Evolutionary conservation across 2,113 vertebrate genomes (phyloP).

Genomic region (Oncorhynchus kisutch): DNA sequence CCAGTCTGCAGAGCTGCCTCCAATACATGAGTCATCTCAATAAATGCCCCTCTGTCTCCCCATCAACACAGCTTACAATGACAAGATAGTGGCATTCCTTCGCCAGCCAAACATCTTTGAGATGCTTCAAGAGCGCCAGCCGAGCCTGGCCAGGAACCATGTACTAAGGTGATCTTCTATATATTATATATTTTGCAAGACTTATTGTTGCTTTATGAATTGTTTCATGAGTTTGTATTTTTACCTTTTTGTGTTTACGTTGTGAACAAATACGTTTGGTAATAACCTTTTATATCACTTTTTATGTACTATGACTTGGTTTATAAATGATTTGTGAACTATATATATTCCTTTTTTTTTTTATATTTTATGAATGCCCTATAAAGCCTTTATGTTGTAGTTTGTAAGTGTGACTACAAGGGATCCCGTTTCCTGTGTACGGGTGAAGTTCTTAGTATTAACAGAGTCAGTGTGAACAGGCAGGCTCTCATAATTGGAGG

Average conservation of each 20-base stretch:
- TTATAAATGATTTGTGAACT: too few relatives aligned
- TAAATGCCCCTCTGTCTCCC: conserved; percentile 10
- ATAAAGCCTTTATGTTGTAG: too few relatives aligned
- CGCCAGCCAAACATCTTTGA: conserved; percentile 97
- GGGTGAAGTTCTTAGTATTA: not conserved
- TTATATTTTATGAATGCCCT: too few relatives aligned
- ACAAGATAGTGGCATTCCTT: conserved; percentile 98
- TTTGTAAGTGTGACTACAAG: not conserved
- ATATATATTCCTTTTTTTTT: too few relatives aligned
- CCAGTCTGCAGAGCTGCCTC: too few relatives aligned
- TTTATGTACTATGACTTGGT: too few relatives aligned
- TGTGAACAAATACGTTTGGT: not conserved
- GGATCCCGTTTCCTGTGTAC: too few relatives aligned
- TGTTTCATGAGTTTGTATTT: not conserved
- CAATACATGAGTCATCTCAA: too few relatives aligned
- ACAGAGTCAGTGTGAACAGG: not conserved
- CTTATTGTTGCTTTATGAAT: too few relatives aligned
- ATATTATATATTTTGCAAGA: not conserved
- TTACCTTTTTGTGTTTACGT: not conserved
- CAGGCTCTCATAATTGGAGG: not conserved
- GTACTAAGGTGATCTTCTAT: conserved; percentile 81
- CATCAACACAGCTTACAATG: conserved; percentile 86
- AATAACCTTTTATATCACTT: not conserved
- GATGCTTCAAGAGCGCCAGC: conserved; percentile 94
- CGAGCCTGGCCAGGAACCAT: conserved; percentile 90